These are phyloP conservation scores for Alcis repandata DNA, from an alignment of 2,888 invertebrate genomes.

Conservation along the genomic window DNA sequence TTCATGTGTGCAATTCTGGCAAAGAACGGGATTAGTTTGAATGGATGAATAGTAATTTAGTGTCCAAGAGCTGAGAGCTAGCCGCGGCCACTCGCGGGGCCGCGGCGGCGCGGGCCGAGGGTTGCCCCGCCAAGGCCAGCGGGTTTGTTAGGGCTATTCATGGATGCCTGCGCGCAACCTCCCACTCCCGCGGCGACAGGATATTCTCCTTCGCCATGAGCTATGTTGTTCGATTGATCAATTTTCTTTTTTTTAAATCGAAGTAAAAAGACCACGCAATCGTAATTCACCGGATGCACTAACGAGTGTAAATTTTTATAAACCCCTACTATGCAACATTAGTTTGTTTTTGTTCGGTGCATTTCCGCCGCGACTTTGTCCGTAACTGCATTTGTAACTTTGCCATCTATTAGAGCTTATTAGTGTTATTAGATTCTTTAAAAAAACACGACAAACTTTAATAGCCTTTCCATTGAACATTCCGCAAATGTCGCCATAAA, in stretches of 20 bases:
- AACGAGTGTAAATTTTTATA: conserved; percentile 82
- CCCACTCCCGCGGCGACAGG: conserved; percentile 71
- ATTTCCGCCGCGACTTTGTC: conserved; percentile 73
- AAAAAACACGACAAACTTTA: conserved; percentile 50
- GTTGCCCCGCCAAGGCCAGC: conserved; percentile 81
- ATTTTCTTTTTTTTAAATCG: conserved; percentile 77
- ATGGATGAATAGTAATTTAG: conserved; percentile 40
- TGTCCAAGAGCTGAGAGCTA: conserved; percentile 41
- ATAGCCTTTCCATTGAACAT: conserved; percentile 46
- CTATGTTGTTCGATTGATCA: conserved; percentile 78
- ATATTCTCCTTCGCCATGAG: conserved; percentile 76
- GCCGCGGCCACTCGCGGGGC: conserved; percentile 46
- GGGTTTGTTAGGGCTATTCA: conserved; percentile 85
- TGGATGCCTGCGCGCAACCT: conserved; percentile 78
- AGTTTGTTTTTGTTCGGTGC: conserved; percentile 75
- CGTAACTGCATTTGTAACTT: conserved; percentile 57
- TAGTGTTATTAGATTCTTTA: conserved; percentile 49
- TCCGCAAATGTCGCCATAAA: conserved; percentile 47
- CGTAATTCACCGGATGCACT: conserved; percentile 85
- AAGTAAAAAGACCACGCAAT: conserved; percentile 78
- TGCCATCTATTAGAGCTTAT: conserved; percentile 55
- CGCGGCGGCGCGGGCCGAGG: conserved; percentile 55
- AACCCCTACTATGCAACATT: conserved; percentile 68
- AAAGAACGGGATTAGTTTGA: conserved; percentile 26
- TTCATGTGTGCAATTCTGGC: conserved; percentile 31